Percentiles rank a stretch among this genome's conserved stretches.
phyloP scores from a whole-genome alignment of 2,113 vertebrate species.

The Phrynocephalus versicolor region DNA sequence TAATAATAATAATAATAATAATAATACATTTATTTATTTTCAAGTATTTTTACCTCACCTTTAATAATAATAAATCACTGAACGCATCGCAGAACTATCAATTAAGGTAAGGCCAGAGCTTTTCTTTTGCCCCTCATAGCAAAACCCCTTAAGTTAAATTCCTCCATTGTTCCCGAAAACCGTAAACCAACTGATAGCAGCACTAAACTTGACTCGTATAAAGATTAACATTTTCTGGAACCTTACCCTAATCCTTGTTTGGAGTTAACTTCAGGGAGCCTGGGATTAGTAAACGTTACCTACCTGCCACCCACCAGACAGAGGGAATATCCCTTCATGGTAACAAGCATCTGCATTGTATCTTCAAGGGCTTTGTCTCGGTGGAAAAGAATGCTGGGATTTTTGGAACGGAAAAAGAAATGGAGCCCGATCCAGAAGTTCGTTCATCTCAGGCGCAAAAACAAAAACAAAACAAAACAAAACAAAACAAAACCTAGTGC shows the following conservation, averaged over 20 bases:
- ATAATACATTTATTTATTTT: too few species aligned
- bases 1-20: too few species aligned
- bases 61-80: too few species aligned
- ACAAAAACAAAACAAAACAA: not conserved
- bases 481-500: not conserved
- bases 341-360: conserved; percentile 77
- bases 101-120: conserved; percentile 73
- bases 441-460: not conserved
- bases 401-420: conserved; percentile 62
- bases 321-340: conserved; percentile 72
- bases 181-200: conserved; percentile 75
- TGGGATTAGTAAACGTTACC: conserved; percentile 91
- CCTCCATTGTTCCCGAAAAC: conserved; percentile 81
- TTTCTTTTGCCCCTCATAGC: conserved; percentile 45
- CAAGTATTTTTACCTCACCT: too few species aligned
- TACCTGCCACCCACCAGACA: conserved; percentile 80
- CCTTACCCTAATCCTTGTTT: conserved; percentile 91
- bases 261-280: conserved; percentile 87
- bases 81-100: conserved; percentile 78
- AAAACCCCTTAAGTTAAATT: conserved; percentile 76
- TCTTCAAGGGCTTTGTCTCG: conserved; percentile 70
- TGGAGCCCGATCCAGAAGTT: conserved; percentile 28
- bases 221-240: conserved; percentile 88
- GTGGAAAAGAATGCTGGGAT: conserved; percentile 41
- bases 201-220: conserved; percentile 80